These are phyloP conservation scores for Nemotelus nigrinus DNA, from an alignment of 2,888 invertebrate species.

Conservation along the genomic window DNA sequence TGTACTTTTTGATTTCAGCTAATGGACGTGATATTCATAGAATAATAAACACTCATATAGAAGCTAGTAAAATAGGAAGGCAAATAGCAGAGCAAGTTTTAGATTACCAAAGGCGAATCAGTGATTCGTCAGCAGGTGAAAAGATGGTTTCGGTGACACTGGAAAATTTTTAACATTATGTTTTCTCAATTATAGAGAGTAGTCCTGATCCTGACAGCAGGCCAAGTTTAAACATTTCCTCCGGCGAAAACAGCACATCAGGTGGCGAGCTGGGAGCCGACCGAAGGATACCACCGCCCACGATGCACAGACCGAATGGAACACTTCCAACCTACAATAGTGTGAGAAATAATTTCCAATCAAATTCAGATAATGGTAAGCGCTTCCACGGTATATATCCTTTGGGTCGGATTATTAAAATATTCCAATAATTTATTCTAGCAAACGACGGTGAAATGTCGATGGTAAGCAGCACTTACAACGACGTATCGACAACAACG, in stretches of 20 bases:
- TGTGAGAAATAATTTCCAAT: constrained; percentile 63
- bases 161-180: constrained; percentile 7
- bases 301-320: constrained; percentile 49
- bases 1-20: constrained; percentile 58
- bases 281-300: constrained; percentile 37
- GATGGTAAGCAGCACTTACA: constrained; percentile 25
- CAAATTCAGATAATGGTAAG: constrained; percentile 55
- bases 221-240: constrained; percentile 49
- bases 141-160: not conserved
- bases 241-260: constrained; percentile 49
- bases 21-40: constrained; percentile 74
- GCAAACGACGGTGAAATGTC: constrained; percentile 49
- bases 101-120: constrained; percentile 68
- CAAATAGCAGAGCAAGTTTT: constrained; percentile 84
- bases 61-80: constrained; percentile 85
- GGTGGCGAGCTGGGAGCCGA: constrained; percentile 47
- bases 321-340: constrained; percentile 52
- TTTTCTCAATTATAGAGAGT: constrained; percentile 43
- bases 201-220: constrained; percentile 51
- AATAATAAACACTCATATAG: constrained; percentile 79
- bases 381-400: not conserved
- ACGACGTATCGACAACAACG: constrained; percentile 53
- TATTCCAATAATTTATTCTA: constrained; percentile 19
- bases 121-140: constrained; percentile 65
- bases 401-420: not conserved